Base-by-base conservation (phyloP, 2,113 vertebrate genomes). In the Onychorhynchus coronatus region DNA sequence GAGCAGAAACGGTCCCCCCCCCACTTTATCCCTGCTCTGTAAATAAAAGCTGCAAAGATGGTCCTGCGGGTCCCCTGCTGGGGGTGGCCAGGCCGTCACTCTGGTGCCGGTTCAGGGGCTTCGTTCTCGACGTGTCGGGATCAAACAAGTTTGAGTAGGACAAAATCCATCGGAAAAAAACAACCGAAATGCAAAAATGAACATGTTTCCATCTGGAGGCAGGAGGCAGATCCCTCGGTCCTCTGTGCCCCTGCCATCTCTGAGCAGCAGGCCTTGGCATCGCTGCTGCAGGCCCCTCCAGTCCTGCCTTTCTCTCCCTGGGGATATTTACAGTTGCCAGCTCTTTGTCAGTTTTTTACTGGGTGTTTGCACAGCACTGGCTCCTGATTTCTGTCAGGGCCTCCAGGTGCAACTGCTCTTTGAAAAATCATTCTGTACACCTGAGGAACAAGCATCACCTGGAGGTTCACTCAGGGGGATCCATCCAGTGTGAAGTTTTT, bases 71-170 rank as follows among this genome's bases (percentile, higher is more conserved):
- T 42, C 6, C 19, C 42, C 61, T 0, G 0, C 49, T 24, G 71
- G 2, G 19, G 12, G 9, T 39, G 28, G 46, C 39, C 41, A 65
- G 77, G 58, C 63, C 12, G 2, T 39, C 30, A 62, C 49, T 44
- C 41, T 63, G 7, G 5, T 80, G 25, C 18, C 70, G 3, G 0
- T 62, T 20, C 0, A 0, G 22, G 63, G 42, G 8, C 39, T 92
- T 76, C 1, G 0, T 50, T 85, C 23, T 85, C 20, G 63, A 18
- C 20, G 27, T 0, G 0, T 94, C 53, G 25, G 41, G 33, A 52
- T 3, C 3, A 3, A 56, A 80, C 35, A 84, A 37, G 46, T 83
- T 94, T 31, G 20, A 52, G 14, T 14, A 55, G 50, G 11, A 67
- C 24, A 71, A 73, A 88, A 92, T 49, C 77, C 52, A 33, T n/a